A percentile compares a stretch with the other conserved stretches of the same genome.
phyloP scores from a whole-genome alignment of 2,888 invertebrate genomes.

The Halictus ligatus region DNA sequence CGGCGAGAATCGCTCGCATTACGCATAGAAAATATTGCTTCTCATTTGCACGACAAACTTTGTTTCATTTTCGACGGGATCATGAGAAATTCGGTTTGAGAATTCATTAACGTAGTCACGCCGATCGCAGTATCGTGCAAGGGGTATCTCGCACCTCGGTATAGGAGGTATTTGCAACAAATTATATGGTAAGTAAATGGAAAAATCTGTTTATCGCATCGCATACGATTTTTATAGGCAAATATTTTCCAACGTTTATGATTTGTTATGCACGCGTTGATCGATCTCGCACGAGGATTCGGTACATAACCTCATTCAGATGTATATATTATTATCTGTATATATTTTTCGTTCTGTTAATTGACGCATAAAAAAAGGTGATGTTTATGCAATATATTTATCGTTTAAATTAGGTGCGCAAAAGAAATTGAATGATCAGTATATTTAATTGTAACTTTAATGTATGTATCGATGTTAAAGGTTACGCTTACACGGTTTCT shows the following conservation, averaged over 20 bases:
- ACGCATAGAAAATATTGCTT: neutral
- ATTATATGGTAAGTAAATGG: slow-evolving; percentile 63
- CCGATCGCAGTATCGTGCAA: slow-evolving; percentile 56
- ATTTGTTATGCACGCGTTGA: slow-evolving; percentile 39
- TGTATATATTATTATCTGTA: slow-evolving; percentile 20
- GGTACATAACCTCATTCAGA: slow-evolving; percentile 68
- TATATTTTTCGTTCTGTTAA: neutral
- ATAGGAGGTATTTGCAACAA: slow-evolving; percentile 39
- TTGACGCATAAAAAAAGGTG: neutral
- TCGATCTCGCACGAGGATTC: slow-evolving; percentile 23
- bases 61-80: neutral
- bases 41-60: neutral
- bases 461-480: slow-evolving; percentile 10
- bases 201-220: neutral
- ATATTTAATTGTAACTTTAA: neutral
- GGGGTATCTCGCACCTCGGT: slow-evolving; percentile 36
- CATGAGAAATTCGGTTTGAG: neutral
- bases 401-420: neutral
- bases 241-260: neutral
- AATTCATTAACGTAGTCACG: slow-evolving; percentile 65
- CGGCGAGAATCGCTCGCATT: neutral
- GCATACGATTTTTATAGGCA: neutral
- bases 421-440: neutral
- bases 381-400: neutral
- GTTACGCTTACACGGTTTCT: slow-evolving; percentile 16